phyloP scores from a whole-genome alignment of 2,888 invertebrate species.

The Ectropis crepuscularia region DNA sequence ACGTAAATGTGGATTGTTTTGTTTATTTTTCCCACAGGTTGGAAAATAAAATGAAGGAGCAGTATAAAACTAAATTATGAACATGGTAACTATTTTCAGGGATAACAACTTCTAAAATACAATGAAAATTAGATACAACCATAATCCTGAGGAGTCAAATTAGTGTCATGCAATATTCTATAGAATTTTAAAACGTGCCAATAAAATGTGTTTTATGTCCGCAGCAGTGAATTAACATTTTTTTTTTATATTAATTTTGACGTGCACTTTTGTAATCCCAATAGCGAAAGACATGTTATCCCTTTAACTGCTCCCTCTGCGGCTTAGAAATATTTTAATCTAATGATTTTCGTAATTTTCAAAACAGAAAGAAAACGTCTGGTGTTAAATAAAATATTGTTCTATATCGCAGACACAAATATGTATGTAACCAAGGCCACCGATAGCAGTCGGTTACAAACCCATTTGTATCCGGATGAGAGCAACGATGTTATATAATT shows the following conservation, averaged over 20 bases:
- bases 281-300: conserved; percentile 58
- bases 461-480: conserved; percentile 69
- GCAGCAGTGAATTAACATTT: conserved; percentile 5
- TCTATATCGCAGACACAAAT: conserved; percentile 59
- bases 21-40: conserved; percentile 80
- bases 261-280: conserved; percentile 23
- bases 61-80: conserved; percentile 77
- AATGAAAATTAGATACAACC: conserved; percentile 40
- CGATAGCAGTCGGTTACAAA: conserved; percentile 75
- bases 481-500: conserved; percentile 53
- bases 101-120: conserved; percentile 66
- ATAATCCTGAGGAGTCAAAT: conserved; percentile 35
- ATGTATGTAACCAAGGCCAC: conserved; percentile 80
- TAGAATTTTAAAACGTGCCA: conserved; percentile 13
- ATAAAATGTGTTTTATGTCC: conserved; percentile 7
- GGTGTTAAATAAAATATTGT: conserved; percentile 58
- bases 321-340: conserved; percentile 64
- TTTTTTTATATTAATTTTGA: conserved; percentile 1
- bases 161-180: neutral
- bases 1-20: conserved; percentile 66
- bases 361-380: conserved; percentile 58
- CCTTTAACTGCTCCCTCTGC: conserved; percentile 75
- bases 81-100: conserved; percentile 84
- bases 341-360: conserved; percentile 72
- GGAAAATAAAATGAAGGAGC: conserved; percentile 76